Evolutionary conservation across 1,140 invertebrate genomes (phyloP).

Genomic region (Drosophila miranda): DNA sequence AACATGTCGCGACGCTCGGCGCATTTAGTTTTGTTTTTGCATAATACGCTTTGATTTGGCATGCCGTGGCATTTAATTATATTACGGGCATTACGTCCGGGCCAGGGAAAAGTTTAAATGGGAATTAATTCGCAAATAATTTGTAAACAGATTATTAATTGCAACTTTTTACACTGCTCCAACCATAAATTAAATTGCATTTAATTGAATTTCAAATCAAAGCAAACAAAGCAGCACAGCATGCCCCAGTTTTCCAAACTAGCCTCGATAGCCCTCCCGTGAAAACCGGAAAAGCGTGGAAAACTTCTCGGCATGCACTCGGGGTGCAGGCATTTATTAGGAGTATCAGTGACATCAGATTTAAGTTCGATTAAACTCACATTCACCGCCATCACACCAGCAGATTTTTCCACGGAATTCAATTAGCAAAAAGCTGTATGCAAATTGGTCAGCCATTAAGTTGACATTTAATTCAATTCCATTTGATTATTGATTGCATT

Average conservation of each 20-base stretch:
- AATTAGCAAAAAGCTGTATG: slow-evolving; percentile 30
- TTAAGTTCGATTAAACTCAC: slow-evolving; percentile 19
- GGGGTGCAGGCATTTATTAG: slow-evolving; percentile 14
- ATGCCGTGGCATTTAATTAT: slow-evolving; percentile 51
- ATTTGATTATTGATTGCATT: slow-evolving; percentile 33
- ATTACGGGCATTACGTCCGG: slow-evolving; percentile 22
- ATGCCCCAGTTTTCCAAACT: slow-evolving; percentile 28
- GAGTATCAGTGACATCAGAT: slow-evolving; percentile 15
- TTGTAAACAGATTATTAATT: slow-evolving; percentile 57
- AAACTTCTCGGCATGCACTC: slow-evolving; percentile 9
- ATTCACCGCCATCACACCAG: slow-evolving; percentile 1
- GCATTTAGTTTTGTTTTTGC: slow-evolving; percentile 21
- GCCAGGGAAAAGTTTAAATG: slow-evolving; percentile 6
- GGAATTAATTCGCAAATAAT: slow-evolving; percentile 49
- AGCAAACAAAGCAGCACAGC: slow-evolving; percentile 11
- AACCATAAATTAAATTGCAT: slow-evolving; percentile 36
- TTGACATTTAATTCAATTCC: slow-evolving; percentile 40
- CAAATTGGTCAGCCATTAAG: slow-evolving; percentile 26
- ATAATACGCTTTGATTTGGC: slow-evolving; percentile 43
- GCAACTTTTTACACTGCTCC: slow-evolving; percentile 17
- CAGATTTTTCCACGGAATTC: slow-evolving; percentile 25
- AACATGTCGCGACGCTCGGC: background rate
- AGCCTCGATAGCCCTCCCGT: too few relatives aligned
- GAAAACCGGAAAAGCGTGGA: too few relatives aligned
- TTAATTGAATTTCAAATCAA: slow-evolving; percentile 56